phyloP scores from a whole-genome alignment of 2,113 vertebrate species.

The Gavia stellata region DNA sequence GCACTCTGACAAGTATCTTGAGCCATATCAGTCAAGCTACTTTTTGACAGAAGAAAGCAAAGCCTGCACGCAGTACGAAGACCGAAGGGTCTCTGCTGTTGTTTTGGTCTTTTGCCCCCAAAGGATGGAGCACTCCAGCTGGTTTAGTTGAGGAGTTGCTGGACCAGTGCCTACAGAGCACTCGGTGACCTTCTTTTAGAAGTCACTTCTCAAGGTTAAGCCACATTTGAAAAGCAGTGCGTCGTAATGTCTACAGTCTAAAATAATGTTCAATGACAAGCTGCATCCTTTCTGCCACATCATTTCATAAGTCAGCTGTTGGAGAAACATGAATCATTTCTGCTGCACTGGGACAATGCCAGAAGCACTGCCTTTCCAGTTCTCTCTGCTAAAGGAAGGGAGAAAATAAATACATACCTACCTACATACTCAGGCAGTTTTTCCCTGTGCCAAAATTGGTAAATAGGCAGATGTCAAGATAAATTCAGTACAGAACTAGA shows the following conservation, averaged over 20 bases:
- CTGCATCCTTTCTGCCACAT: neutral
- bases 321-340: neutral
- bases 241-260: neutral
- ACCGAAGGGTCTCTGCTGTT: neutral
- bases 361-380: neutral
- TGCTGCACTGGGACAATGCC: neutral
- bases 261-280: neutral
- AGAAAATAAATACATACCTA: neutral
- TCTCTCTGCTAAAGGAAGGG: neutral
- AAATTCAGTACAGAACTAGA: neutral
- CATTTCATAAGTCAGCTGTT: neutral
- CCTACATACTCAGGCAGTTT: neutral
- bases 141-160: neutral
- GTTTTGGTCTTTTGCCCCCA: neutral
- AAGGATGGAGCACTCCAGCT: neutral
- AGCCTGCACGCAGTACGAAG: neutral
- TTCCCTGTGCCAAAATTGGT: neutral
- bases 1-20: neutral
- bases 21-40: neutral
- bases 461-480: neutral
- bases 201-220: neutral
- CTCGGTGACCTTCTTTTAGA: neutral
- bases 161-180: accelerated
- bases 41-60: neutral
- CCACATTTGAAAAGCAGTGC: neutral